These are phyloP conservation scores for Hydrozoanthus gracilis DNA, from an alignment of 92 coral and sea anemone genomes.

Conservation along the genomic window DNA sequence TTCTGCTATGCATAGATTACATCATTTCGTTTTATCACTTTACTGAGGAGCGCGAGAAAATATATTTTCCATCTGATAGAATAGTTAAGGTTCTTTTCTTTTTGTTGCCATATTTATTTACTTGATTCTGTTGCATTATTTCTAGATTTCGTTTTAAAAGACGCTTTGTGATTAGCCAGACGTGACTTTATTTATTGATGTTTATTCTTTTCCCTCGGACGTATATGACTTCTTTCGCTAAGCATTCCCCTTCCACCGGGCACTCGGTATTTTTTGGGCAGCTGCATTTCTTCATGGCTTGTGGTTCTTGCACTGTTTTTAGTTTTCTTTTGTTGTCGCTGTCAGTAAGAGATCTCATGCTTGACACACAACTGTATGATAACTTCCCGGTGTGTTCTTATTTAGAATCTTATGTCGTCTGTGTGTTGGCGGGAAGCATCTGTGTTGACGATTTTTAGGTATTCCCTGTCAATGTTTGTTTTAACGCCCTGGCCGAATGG, in stretches of 20 bases:
- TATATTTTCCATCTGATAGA: neutral
- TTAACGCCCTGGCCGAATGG: neutral
- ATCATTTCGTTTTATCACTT: too few relatives aligned
- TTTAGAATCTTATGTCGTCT: neutral
- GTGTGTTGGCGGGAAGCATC: neutral
- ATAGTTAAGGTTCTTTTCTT: neutral
- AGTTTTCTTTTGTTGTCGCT: constrained; percentile 15
- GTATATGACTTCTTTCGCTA: constrained; percentile 33
- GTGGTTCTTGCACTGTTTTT: neutral
- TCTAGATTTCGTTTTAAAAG: neutral
- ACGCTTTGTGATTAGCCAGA: constrained; percentile 1
- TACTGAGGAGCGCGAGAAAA: too few relatives aligned
- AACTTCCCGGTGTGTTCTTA: neutral
- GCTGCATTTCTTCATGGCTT: constrained; percentile 6
- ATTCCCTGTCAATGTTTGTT: neutral
- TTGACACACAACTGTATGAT: neutral
- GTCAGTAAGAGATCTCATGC: neutral
- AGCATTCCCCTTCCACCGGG: constrained; percentile 36
- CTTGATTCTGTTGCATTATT: constrained; percentile 16
- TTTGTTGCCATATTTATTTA: constrained; percentile 13
- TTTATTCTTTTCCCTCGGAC: constrained; percentile 19
- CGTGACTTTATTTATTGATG: constrained; percentile 22
- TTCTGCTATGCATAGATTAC: too few relatives aligned
- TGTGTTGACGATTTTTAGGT: neutral
- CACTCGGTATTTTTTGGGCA: constrained; percentile 39